Conservation (phyloP, 2,797 vertebrate species). For the Hydrolagus colliei region DNA sequence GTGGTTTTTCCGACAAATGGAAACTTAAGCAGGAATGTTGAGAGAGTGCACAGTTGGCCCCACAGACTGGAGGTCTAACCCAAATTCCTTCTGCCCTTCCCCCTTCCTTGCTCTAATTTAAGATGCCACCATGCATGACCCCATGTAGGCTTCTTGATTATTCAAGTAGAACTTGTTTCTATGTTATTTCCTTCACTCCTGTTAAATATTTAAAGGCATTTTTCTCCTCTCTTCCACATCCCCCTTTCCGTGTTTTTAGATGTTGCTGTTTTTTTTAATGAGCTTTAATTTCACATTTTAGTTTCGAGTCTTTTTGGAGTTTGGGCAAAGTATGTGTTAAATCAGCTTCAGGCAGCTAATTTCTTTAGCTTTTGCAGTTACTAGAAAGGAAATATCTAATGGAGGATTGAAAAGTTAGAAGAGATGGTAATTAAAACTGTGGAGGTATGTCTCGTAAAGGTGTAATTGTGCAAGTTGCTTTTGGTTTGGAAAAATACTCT, state of each 20-base stretch:
- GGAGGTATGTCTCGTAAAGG: neutral
- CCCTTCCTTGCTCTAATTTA: slow-evolving; percentile 37
- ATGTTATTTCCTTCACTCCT: slow-evolving; percentile 34
- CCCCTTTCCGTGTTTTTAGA: neutral
- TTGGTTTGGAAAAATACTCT: neutral
- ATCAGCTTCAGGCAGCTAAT: neutral
- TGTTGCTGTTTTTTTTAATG: neutral
- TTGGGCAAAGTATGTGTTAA: neutral
- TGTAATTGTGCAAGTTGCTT: neutral
- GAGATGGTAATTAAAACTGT: neutral
- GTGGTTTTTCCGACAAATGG: slow-evolving; percentile 13
- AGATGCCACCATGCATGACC: slow-evolving; percentile 39
- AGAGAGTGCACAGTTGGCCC: slow-evolving; percentile 33
- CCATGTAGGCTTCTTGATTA: slow-evolving; percentile 34
- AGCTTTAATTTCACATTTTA: neutral
- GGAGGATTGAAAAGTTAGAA: neutral
- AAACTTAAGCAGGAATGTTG: slow-evolving; percentile 1
- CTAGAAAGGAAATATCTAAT: neutral
- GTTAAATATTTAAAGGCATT: slow-evolving; percentile 26
- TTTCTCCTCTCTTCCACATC: neutral
- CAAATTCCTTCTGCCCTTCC: slow-evolving; percentile 39
- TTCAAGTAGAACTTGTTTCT: slow-evolving; percentile 35
- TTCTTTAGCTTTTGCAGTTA: neutral
- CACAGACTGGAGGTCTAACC: slow-evolving; percentile 33
- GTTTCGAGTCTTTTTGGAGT: neutral